Percentiles rank a stretch among this genome's conserved stretches.
phyloP scores from a whole-genome alignment of 2,113 vertebrate genomes.

The Rutilus rutilus region DNA sequence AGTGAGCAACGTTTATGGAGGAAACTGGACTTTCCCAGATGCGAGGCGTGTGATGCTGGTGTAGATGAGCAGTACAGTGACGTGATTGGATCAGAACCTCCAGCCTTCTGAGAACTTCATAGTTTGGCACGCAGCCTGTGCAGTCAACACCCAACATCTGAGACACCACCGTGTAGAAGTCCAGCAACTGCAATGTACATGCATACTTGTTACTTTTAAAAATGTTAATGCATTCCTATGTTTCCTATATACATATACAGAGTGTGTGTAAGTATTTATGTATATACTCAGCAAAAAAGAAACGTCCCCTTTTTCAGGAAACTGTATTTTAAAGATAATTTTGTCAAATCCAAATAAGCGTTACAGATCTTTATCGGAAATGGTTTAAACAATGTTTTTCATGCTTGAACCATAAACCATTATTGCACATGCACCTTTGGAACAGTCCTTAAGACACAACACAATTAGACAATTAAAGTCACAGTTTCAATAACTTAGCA shows the following conservation, averaged over 20 bases:
- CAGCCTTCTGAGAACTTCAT: slow-evolving; percentile 84
- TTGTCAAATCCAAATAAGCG: too few relatives aligned
- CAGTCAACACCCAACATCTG: slow-evolving; percentile 80
- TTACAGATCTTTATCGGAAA: too few relatives aligned
- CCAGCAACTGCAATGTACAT: slow-evolving; percentile 75
- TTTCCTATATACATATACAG: not conserved
- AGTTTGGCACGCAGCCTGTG: slow-evolving; percentile 76
- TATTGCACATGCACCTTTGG: too few relatives aligned
- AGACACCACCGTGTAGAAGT: slow-evolving; percentile 84
- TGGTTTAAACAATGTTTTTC: too few relatives aligned
- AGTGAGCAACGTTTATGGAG: slow-evolving; percentile 22
- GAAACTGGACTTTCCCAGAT: slow-evolving; percentile 42
- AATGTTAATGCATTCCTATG: not conserved
- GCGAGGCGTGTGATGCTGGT: slow-evolving; percentile 52
- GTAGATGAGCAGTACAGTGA: slow-evolving; percentile 64
- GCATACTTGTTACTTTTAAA: not conserved
- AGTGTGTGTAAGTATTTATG: too few relatives aligned
- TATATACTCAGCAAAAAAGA: too few relatives aligned
- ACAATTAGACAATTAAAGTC: too few relatives aligned
- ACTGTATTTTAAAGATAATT: too few relatives aligned
- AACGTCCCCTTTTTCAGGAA: too few relatives aligned
- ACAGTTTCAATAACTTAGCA: too few relatives aligned
- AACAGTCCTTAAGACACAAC: too few relatives aligned
- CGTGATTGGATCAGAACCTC: slow-evolving; percentile 78
- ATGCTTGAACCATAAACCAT: too few relatives aligned